These are phyloP conservation scores for Diploptera punctata DNA, from an alignment of 2,888 invertebrate species.

Conservation along the genomic window DNA sequence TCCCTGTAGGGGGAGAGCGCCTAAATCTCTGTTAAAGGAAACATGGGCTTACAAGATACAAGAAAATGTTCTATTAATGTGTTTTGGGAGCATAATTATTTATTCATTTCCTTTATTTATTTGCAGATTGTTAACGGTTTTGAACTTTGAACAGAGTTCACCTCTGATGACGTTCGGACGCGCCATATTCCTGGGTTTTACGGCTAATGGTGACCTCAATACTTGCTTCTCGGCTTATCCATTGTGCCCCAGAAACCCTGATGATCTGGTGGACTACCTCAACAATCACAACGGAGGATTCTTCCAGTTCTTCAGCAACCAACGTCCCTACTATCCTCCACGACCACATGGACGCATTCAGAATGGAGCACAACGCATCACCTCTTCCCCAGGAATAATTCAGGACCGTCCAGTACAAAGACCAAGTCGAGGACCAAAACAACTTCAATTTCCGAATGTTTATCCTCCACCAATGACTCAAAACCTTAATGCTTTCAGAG, in stretches of 20 bases:
- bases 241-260: constrained; percentile 74
- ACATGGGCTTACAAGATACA: too few relatives aligned
- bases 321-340: background rate
- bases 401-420: background rate
- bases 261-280: constrained; percentile 75
- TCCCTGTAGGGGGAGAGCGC: too few relatives aligned
- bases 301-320: constrained; percentile 75
- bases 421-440: background rate
- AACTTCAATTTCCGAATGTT: background rate
- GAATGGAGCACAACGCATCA: background rate
- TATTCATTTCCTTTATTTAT: too few relatives aligned
- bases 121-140: constrained; percentile 64
- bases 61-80: too few relatives aligned
- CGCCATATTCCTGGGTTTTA: constrained; percentile 76
- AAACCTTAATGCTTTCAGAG: background rate
- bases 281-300: constrained; percentile 89
- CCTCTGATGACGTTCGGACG: constrained; percentile 76
- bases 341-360: constrained; percentile 6
- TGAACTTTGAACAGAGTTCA: constrained; percentile 62
- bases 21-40: too few relatives aligned
- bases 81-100: too few relatives aligned
- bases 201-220: constrained; percentile 65
- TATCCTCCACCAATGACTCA: background rate
- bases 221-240: constrained; percentile 72
- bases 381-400: background rate